Conservation (phyloP, 2,113 vertebrate genomes). For the Hemichromis elongatus region DNA sequence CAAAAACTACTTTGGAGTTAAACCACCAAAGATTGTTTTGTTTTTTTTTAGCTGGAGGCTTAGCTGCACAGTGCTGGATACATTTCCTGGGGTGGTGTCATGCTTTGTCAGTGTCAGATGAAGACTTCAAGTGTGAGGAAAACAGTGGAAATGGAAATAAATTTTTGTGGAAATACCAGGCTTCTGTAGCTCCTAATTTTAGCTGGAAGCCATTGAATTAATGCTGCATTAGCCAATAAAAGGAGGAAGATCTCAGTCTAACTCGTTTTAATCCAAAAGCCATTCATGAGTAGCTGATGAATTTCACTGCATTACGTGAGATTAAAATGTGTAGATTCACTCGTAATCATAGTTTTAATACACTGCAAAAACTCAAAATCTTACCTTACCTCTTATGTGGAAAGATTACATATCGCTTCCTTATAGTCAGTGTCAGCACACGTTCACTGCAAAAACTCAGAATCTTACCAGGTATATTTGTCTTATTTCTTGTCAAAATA, state of each 20-base stretch:
- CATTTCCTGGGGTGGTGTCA: background rate
- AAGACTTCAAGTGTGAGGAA: background rate
- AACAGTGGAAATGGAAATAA: background rate
- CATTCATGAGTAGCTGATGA: background rate
- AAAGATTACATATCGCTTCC: too few species aligned
- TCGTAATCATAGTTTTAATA: background rate
- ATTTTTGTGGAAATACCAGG: accelerated
- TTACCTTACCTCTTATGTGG: too few species aligned
- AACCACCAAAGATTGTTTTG: background rate
- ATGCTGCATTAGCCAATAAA: background rate
- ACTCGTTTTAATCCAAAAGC: background rate
- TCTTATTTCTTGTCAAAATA: too few species aligned
- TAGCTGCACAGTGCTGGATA: background rate
- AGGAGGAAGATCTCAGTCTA: background rate
- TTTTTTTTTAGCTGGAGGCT: background rate
- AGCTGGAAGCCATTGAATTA: accelerated
- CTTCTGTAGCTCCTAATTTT: background rate
- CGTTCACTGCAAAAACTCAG: too few species aligned
- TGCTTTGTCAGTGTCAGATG: background rate
- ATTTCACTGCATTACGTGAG: background rate
- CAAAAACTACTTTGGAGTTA: background rate
- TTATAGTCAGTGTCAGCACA: too few species aligned
- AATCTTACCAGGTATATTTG: too few species aligned
- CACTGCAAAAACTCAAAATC: too few species aligned
- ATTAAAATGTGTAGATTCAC: background rate